phyloP scores from a whole-genome alignment of 2,113 vertebrate genomes.

The Pedetes capensis region DNA sequence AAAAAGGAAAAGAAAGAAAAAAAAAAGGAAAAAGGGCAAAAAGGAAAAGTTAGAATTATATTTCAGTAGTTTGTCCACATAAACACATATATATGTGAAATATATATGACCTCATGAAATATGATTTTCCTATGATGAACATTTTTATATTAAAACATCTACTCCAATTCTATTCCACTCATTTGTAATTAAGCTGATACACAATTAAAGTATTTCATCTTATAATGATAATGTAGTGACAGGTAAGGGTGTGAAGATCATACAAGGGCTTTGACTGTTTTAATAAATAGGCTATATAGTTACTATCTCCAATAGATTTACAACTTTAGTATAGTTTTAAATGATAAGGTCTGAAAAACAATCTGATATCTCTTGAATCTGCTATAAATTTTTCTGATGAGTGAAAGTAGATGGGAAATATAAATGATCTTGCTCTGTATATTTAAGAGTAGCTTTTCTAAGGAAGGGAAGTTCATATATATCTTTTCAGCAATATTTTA shows the following conservation, averaged over 20 bases:
- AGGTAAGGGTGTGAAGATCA: neutral
- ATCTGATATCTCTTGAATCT: slow-evolving; percentile 77
- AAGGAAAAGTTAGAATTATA: neutral
- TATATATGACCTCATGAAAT: neutral
- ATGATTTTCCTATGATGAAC: neutral
- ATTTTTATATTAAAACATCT: neutral
- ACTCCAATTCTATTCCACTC: neutral
- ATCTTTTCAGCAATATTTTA: slow-evolving; percentile 76
- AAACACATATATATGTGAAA: neutral
- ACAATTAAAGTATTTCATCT: neutral
- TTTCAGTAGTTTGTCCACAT: neutral
- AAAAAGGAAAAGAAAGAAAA: too few relatives aligned
- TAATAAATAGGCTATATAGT: neutral
- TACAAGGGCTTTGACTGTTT: neutral
- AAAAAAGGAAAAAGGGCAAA: too few relatives aligned
- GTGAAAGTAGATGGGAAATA: slow-evolving; percentile 79
- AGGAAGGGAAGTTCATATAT: slow-evolving; percentile 78
- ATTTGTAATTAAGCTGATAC: neutral
- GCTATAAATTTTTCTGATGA: slow-evolving; percentile 80
- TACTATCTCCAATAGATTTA: neutral
- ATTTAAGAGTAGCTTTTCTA: slow-evolving; percentile 82
- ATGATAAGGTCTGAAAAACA: slow-evolving; percentile 76
- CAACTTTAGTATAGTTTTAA: neutral
- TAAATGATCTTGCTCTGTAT: slow-evolving; percentile 79
- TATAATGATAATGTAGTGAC: neutral